Evolutionary conservation across 92 coral and sea anemone genomes (phyloP), one percentile per base, ranked within the genome.

Genomic region (Epizoanthus scotinus): DNA sequence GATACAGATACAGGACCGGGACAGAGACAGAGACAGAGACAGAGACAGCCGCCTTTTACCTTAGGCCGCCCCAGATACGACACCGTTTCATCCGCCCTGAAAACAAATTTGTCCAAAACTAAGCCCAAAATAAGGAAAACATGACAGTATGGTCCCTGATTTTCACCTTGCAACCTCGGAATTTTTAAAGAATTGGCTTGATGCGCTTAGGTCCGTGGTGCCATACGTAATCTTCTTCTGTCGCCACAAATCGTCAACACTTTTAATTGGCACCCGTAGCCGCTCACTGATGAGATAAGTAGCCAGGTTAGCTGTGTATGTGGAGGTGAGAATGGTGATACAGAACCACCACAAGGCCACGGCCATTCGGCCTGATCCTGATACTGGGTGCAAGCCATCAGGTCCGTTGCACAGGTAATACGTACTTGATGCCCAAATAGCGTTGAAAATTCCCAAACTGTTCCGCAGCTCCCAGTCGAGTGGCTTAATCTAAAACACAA

Each of bases 261-360:
- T 27, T 8, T 63, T 63, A 8, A 63, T 63, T 0, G 67, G 67
- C 3, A 63, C 27, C 1, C 9, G 34, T 6, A 63, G 29, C 40
- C 67, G 26, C 67, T 63, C 34, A 19, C 67, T 36, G 29, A 63
- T 63, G 40, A 63, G 67, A 8, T 25, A 63, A 6, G 20, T n/a
- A 18, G 67, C 29, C 5, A 63, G 67, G 38, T 63, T 63, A 36
- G 67, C 67, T 21, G 67, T 63, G 67, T 63, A 63, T 6, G 67
- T 63, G 14, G 67, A 63, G 4, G 67, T 63, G 34, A 63, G 67
- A 21, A 63, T 63, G 40, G 67, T 63, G 17, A 63, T 63, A 8
- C 67, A 63, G 67, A 63, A 63, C 67, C 67, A 63, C 67, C 67
- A 63, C 67, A 63, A 21, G 1, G 67, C 67, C 17, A 26, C 67